Evolutionary conservation across 53 echinoderm and acorn worm genomes (phyloP).

Genomic region (Stichopus horrens): DNA sequence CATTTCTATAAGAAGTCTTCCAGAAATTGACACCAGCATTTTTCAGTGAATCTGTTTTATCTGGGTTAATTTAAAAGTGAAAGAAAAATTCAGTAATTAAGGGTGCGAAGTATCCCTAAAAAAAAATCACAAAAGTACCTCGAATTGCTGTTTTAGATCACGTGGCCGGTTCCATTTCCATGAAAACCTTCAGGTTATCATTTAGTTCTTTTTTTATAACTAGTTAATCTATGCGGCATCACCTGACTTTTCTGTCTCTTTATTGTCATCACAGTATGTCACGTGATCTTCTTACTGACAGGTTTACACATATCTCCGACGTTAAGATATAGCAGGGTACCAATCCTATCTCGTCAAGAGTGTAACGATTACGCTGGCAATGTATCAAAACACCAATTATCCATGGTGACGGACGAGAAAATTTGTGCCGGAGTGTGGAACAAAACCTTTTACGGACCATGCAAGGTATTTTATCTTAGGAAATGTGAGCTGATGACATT

Average conservation of each 20-base stretch:
- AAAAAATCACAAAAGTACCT: no score
- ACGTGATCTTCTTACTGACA: background rate
- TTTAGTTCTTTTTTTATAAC: background rate
- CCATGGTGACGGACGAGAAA: constrained; percentile 65
- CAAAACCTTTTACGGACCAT: constrained; percentile 18
- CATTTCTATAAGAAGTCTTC: no score
- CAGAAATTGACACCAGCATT: no score
- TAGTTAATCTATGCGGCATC: background rate
- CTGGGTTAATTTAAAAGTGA: no score
- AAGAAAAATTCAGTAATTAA: no score
- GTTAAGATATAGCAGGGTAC: constrained; percentile 57
- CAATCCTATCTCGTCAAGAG: constrained; percentile 48
- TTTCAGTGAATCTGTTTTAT: no score
- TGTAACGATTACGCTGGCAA: constrained; percentile 57
- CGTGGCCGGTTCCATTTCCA: no score
- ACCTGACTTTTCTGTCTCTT: background rate
- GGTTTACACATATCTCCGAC: background rate
- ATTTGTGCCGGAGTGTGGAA: constrained; percentile 69
- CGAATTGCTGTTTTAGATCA: no score
- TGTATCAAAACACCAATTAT: constrained; percentile 47
- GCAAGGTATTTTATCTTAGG: constrained; percentile 2
- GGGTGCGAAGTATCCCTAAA: no score
- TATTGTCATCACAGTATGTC: background rate
- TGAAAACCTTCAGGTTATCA: no score
- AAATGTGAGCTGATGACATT: background rate